phyloP scores from a whole-genome alignment of 2,113 vertebrate species.

The Forbesichthys papilliferus region DNA sequence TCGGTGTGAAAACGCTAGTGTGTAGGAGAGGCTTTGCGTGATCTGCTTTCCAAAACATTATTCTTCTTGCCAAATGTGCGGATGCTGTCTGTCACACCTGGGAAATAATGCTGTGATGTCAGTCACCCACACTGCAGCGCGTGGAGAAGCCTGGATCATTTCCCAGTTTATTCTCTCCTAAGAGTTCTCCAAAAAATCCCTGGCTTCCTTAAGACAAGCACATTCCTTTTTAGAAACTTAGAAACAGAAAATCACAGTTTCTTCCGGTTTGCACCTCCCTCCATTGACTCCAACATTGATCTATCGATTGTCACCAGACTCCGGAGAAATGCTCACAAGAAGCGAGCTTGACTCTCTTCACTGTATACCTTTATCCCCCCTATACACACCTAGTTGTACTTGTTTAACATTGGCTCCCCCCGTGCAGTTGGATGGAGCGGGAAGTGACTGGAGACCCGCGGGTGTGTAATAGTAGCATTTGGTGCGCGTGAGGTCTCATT shows the following conservation, averaged over 20 bases:
- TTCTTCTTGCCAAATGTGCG: conserved; percentile 28
- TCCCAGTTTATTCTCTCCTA: conserved; percentile 20
- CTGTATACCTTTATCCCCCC: conserved; percentile 32
- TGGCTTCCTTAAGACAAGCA: conserved; percentile 22
- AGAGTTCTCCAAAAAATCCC: conserved; percentile 25
- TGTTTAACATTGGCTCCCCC: conserved; percentile 39
- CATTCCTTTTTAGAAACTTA: conserved; percentile 32
- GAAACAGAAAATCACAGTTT: not conserved
- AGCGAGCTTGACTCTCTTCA: conserved; percentile 33
- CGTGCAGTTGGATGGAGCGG: conserved; percentile 22
- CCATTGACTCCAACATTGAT: conserved; percentile 27
- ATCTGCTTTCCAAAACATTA: conserved; percentile 23
- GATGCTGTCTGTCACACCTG: conserved; percentile 43
- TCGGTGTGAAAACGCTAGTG: conserved; percentile 9
- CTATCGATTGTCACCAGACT: conserved; percentile 11
- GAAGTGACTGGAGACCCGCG: conserved; percentile 55
- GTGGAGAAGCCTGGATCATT: conserved; percentile 25
- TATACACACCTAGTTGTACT: conserved; percentile 36
- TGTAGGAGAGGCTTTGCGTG: conserved; percentile 22
- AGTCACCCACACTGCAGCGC: conserved; percentile 13
- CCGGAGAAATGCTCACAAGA: conserved; percentile 32
- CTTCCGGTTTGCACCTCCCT: conserved; percentile 28
- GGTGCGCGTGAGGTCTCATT: conserved; percentile 73
- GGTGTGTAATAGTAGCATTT: conserved; percentile 59
- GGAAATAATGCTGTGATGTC: conserved; percentile 52